These are phyloP conservation scores for Anas platyrhynchos DNA, from an alignment of 2,113 vertebrate genomes.

Conservation along the genomic window DNA sequence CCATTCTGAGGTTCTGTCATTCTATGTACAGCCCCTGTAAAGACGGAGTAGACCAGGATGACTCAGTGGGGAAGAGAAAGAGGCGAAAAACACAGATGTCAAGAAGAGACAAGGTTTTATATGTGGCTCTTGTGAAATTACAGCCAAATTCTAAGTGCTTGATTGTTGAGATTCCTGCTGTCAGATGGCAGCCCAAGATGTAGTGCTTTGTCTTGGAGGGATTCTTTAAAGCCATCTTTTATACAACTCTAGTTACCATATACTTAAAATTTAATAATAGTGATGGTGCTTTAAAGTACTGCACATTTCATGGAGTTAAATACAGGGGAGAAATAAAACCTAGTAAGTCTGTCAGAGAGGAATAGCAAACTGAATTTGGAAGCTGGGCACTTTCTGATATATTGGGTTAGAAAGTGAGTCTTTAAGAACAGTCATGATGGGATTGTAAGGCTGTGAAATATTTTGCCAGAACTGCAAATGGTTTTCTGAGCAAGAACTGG, in stretches of 20 bases:
- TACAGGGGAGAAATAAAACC: not conserved
- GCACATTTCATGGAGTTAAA: not conserved
- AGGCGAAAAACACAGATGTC: not conserved
- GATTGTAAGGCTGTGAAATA: not conserved
- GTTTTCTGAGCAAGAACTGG: not conserved
- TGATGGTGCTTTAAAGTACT: not conserved
- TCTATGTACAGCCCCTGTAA: not conserved
- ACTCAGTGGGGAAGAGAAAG: not conserved
- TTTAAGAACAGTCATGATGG: not conserved
- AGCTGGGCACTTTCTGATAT: not conserved
- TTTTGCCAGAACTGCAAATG: not conserved
- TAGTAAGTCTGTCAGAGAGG: not conserved
- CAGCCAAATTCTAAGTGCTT: not conserved
- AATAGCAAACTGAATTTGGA: not conserved
- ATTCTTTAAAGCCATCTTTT: not conserved
- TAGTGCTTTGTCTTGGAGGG: not conserved
- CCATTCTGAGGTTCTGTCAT: too few relatives aligned
- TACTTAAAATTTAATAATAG: not conserved
- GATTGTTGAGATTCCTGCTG: not conserved
- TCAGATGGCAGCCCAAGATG: not conserved
- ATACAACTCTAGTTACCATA: not conserved
- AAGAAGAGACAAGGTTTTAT: not conserved
- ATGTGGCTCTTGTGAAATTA: not conserved
- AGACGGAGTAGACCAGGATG: not conserved
- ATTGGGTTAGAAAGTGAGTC: not conserved